These are phyloP conservation scores for Martes martes DNA, from an alignment of 2,113 vertebrate species.

Conservation along the genomic window DNA sequence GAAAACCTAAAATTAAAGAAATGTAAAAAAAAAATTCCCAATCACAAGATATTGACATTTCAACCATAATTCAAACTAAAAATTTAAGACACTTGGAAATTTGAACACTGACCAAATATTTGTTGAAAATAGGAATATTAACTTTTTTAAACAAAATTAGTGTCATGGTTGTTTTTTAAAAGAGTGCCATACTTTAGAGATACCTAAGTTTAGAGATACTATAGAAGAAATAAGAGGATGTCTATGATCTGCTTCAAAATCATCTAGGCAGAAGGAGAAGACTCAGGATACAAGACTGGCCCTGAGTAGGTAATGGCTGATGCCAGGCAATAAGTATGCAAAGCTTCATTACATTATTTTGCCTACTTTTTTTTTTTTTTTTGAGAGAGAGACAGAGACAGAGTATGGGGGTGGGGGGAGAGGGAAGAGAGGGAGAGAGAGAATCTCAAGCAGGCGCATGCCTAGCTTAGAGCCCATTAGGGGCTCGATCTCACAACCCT, in stretches of 20 bases:
- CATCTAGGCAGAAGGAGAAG: neutral
- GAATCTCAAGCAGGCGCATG: neutral
- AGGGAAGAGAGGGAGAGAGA: neutral
- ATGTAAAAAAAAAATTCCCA: neutral
- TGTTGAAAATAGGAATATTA: neutral
- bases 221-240: neutral
- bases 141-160: neutral
- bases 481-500: neutral
- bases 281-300: too few species aligned
- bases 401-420: accelerated
- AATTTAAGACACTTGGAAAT: neutral
- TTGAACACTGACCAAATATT: neutral
- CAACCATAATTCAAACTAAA: neutral
- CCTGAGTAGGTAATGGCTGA: neutral
- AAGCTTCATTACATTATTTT: neutral
- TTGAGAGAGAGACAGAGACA: neutral
- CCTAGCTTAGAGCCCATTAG: neutral
- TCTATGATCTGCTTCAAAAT: neutral
- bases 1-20: neutral
- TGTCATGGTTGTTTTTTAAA: neutral
- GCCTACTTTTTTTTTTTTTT: neutral
- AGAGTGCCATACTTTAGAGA: neutral
- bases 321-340: too few species aligned
- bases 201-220: neutral
- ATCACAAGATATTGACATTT: too few species aligned